Conservation (phyloP, 2,888 invertebrate genomes). For the Ashinkailepas kermadecensis region DNA sequence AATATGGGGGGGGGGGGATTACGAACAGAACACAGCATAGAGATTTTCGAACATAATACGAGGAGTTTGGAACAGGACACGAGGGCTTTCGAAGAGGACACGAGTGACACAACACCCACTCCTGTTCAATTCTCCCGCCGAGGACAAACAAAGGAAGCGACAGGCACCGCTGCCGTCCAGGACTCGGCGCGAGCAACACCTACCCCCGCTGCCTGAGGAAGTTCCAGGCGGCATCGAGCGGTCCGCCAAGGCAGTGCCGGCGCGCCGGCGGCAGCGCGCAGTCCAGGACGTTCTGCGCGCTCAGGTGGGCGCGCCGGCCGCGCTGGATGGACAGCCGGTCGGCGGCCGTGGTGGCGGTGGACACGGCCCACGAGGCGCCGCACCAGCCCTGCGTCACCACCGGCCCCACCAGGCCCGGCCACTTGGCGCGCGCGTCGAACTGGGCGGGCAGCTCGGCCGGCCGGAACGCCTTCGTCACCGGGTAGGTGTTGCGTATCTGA, state of each 20-base stretch:
- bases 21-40: too few relatives aligned
- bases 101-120: too few relatives aligned
- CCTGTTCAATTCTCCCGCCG: too few relatives aligned
- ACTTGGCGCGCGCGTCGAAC: slow-evolving; percentile 65
- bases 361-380: slow-evolving; percentile 88
- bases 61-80: too few relatives aligned
- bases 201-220: slow-evolving; percentile 64
- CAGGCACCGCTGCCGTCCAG: not conserved
- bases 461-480: slow-evolving; percentile 47
- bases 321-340: slow-evolving; percentile 31
- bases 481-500: slow-evolving; percentile 37
- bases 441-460: slow-evolving; percentile 53
- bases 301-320: slow-evolving; percentile 57
- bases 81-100: too few relatives aligned
- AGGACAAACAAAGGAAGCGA: too few relatives aligned
- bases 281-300: slow-evolving; percentile 77
- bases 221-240: slow-evolving; percentile 86
- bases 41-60: too few relatives aligned
- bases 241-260: slow-evolving; percentile 65
- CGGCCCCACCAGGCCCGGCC: slow-evolving; percentile 53
- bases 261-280: slow-evolving; percentile 63
- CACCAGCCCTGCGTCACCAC: slow-evolving; percentile 59
- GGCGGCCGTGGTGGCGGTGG: slow-evolving; percentile 65
- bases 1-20: too few relatives aligned
- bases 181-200: slow-evolving; percentile 28